phyloP scores from a whole-genome alignment of 2,888 invertebrate genomes.

The Synergus gifuensis region DNA sequence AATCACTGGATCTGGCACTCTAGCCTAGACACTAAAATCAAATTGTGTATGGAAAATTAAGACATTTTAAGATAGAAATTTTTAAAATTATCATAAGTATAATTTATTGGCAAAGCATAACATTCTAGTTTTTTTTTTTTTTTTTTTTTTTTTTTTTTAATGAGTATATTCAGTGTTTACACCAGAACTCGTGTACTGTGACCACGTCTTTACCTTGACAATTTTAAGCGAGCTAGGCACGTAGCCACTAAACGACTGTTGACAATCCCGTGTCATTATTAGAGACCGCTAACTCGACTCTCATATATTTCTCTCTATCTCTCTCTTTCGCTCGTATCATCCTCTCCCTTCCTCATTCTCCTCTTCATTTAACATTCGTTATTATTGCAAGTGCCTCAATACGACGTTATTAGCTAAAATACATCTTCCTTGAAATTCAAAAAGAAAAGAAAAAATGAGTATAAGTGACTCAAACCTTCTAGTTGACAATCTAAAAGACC shows the following conservation, averaged over 20 bases:
- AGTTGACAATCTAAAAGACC: not conserved
- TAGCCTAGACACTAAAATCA: no score
- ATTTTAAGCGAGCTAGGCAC: conserved; percentile 47
- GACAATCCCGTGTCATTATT: conserved; percentile 46
- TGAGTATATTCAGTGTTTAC: conserved; percentile 40
- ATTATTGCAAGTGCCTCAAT: conserved; percentile 32
- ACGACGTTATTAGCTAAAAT: conserved; percentile 35
- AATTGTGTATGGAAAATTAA: no score
- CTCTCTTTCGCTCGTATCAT: not conserved
- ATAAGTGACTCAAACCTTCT: not conserved
- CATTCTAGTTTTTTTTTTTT: no score
- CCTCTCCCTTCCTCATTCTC: not conserved
- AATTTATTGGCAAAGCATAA: no score
- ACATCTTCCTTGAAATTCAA: conserved; percentile 27
- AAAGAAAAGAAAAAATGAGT: not conserved
- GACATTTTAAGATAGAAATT: no score
- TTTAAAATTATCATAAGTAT: no score
- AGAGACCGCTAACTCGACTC: conserved; percentile 51
- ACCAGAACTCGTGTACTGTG: conserved; percentile 45
- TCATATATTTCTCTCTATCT: conserved; percentile 6
- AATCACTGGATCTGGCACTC: no score
- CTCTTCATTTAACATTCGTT: conserved; percentile 33
- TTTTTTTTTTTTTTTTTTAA: no score
- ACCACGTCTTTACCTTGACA: conserved; percentile 40
- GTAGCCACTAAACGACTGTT: conserved; percentile 44